These are phyloP conservation scores for Rhynchonycteris naso DNA, from an alignment of 2,797 vertebrate genomes.

Conservation along the genomic window DNA sequence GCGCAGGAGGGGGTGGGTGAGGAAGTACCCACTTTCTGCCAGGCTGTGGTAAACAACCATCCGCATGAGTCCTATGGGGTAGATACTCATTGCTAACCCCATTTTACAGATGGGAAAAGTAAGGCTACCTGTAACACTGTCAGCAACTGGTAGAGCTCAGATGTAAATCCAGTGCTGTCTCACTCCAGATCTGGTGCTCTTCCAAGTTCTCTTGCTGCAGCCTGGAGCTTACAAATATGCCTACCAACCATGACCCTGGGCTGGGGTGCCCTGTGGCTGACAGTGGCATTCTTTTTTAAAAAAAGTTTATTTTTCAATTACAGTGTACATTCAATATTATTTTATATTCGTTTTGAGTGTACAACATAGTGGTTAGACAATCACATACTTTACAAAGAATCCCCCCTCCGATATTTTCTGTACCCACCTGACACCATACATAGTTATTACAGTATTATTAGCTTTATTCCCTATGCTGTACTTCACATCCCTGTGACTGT, in stretches of 20 bases:
- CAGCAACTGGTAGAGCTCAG: background rate
- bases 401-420: background rate
- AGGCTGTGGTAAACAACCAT: background rate
- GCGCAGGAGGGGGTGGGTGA: background rate
- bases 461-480: background rate
- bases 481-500: background rate
- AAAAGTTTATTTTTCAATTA: background rate
- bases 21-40: background rate
- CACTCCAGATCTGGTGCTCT: background rate
- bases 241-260: background rate
- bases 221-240: background rate
- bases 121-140: background rate
- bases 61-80: background rate
- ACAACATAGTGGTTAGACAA: background rate
- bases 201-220: background rate
- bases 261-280: background rate
- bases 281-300: background rate
- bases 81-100: background rate
- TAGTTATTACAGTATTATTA: background rate
- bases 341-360: background rate
- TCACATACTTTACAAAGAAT: background rate
- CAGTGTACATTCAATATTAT: background rate
- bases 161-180: background rate
- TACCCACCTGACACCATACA: background rate
- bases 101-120: background rate